Evolutionary conservation across 2,797 vertebrate species (phyloP), one percentile per base, ranked within the genome.

Genomic region (Champsocephalus gunnari): DNA sequence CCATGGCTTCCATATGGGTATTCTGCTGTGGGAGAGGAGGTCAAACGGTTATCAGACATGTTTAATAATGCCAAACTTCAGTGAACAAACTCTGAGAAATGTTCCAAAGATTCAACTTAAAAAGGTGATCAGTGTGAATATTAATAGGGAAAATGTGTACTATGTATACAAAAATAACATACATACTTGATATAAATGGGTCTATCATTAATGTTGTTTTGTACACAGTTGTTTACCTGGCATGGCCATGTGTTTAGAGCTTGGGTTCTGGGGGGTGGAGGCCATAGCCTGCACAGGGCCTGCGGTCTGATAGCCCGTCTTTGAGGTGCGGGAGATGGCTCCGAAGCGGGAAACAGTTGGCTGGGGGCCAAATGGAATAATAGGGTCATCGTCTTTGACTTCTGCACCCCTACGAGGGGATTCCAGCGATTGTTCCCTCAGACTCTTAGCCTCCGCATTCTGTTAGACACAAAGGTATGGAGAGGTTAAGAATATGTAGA

Each of bases 291-390:
- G 98, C 83, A 99, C 91, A 12, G 97, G 97, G 49, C 95, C 96
- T 6, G 96, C 93, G 79, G 95, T 96, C 94, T 98, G 98, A 92
- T 98, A 99, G 80, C 98, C 96, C 0, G 96, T 96, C 94, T 99
- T 99, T 60, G 98, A 97, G 76, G 98, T 99, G 87, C 98, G 96
- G 53, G 98, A 99, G 80, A 99, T 99, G 85, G 98, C 98, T 53
- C 98, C 98, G 71, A 99, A 99, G 71, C 97, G 96, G 0, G 98
- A 99, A 9, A 99, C 98, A 9, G 98, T 99, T 47, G 98, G 98
- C 83, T 97, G 94, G 71, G 98, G 97, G 76, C 98, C 98, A 83
- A 99, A 99, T 0, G 98, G 98, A 80, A 99, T 99, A 80, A 99
- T 99, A 63, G 99, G 98, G 80, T 99, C 98, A 9, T 99, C 98